Conservation (phyloP, 2,797 vertebrate genomes). For the Uromys caudimaculatus region DNA sequence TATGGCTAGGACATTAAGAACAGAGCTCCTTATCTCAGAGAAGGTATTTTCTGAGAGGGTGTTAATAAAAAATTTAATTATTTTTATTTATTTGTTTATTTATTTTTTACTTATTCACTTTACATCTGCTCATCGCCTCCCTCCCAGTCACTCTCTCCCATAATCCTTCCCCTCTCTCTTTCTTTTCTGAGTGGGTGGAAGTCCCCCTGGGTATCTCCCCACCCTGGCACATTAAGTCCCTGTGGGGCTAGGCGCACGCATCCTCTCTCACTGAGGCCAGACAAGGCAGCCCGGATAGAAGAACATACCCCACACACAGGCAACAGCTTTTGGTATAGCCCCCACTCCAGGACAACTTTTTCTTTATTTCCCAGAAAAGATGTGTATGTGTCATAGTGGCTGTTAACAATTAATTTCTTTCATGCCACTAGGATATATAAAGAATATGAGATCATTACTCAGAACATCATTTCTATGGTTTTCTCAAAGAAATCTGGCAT, state of each 20-base stretch:
- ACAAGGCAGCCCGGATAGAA: neutral
- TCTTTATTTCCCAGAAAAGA: slow-evolving; percentile 21
- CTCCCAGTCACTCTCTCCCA: neutral
- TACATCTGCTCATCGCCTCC: neutral
- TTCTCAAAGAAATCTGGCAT: neutral
- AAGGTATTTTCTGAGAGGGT: neutral
- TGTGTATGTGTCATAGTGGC: neutral
- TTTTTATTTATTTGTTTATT: neutral
- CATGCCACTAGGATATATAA: neutral
- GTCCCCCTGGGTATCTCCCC: too few species aligned
- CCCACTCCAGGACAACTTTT: neutral
- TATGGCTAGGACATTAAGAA: neutral
- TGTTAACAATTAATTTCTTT: slow-evolving; percentile 8
- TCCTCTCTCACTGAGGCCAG: neutral
- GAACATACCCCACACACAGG: neutral
- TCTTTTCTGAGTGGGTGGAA: neutral
- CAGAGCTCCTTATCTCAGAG: neutral
- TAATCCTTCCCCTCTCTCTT: neutral
- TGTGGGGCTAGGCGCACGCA: neutral
- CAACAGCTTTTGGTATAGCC: neutral
- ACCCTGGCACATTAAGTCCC: neutral
- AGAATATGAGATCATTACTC: neutral
- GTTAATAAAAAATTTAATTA: neutral
- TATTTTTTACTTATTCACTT: neutral
- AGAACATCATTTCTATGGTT: slow-evolving; percentile 30